These are phyloP conservation scores for Dromiciops gliroides DNA, from an alignment of 2,113 vertebrate genomes.

Conservation along the genomic window DNA sequence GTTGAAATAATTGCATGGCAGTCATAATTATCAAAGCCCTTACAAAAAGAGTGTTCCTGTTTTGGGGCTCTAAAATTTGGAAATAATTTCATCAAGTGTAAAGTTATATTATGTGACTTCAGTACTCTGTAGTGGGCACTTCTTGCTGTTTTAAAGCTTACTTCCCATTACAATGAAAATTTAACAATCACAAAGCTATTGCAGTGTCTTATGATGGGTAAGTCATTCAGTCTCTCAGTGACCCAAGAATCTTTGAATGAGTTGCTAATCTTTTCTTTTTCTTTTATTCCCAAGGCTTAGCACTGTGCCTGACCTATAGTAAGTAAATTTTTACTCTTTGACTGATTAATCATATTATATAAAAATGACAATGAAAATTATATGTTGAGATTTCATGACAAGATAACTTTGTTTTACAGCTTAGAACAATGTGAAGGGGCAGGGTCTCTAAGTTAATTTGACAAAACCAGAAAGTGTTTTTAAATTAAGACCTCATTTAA, in stretches of 20 bases:
- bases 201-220: background rate
- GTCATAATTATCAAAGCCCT: background rate
- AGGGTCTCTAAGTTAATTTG: background rate
- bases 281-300: background rate
- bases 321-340: background rate
- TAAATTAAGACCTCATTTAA: constrained; percentile 39
- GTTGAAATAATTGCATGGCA: background rate
- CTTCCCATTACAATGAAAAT: background rate
- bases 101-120: background rate
- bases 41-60: background rate
- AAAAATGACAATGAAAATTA: background rate
- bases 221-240: background rate
- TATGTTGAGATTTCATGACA: background rate
- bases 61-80: too few species aligned
- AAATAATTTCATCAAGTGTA: background rate
- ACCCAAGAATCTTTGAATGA: background rate
- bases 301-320: background rate
- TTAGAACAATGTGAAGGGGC: constrained; percentile 4
- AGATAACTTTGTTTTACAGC: background rate
- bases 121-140: background rate
- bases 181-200: background rate
- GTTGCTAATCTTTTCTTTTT: background rate
- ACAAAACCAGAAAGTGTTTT: background rate
- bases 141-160: background rate
- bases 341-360: too few species aligned